Conservation (phyloP, 35 echinoderm and acorn worm genomes). For the Lytechinus variegatus region DNA sequence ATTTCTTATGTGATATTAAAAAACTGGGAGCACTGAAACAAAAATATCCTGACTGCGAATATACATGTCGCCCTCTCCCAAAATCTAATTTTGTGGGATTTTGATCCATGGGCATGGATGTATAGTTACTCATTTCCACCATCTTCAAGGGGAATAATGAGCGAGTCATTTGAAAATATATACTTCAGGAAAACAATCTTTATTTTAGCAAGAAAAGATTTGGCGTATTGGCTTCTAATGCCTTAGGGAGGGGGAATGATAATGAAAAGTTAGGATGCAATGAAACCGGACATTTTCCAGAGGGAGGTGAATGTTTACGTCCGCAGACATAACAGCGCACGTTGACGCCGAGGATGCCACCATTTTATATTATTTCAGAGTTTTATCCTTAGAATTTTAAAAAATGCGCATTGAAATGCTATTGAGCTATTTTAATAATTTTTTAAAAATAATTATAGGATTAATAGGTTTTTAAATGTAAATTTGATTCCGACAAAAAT, state of each 20-base stretch:
- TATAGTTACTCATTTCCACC: not conserved
- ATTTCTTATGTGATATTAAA: too few relatives aligned
- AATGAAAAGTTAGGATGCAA: not conserved
- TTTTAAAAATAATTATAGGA: not conserved
- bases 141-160: not conserved
- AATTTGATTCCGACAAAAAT: too few relatives aligned
- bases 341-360: constrained; percentile 17
- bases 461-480: too few relatives aligned
- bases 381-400: not conserved
- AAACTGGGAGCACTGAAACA: too few relatives aligned
- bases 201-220: not conserved
- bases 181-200: not conserved
- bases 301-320: constrained; percentile 43
- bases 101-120: too few relatives aligned
- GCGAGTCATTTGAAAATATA: not conserved
- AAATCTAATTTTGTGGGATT: not conserved
- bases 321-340: constrained; percentile 21
- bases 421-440: not conserved
- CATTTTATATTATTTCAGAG: not conserved
- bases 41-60: too few relatives aligned
- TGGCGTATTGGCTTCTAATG: too few relatives aligned
- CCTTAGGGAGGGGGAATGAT: not conserved
- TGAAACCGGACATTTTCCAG: not conserved
- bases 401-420: not conserved
- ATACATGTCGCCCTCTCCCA: not conserved